Evolutionary conservation across 2,888 invertebrate genomes (phyloP), one percentile per base, ranked within the genome.

Genomic region (Hedya salicella): DNA sequence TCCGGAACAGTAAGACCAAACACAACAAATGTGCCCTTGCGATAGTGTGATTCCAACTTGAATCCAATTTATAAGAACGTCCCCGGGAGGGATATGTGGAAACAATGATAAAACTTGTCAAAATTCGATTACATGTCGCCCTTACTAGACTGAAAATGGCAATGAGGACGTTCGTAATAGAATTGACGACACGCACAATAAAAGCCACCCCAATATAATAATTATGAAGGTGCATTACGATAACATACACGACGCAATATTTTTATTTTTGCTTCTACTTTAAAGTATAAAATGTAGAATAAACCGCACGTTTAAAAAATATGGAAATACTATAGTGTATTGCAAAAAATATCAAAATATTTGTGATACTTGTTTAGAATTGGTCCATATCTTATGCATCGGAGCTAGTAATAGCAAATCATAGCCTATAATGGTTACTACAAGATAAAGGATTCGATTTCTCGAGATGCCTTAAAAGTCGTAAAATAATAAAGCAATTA

Each of bases 51-150:
- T 86, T 87, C 84, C 75, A 87, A 89, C 85, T 87, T 85, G 78
- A 86, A 91, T 90, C 91, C 92, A 91, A 91, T 92, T 88, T 86
- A 80, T 79, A 83, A 82, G 85, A 91, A 88, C 81, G 87, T 81
- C 79, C 92, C 87, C 91, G 72, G 68, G 88, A 85, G 91, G 81
- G 82, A 86, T 82, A 85, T 86, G 81, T 79, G 83, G 83, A 86
- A 87, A 86, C 84, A 88, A 88, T 88, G 82, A 85, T 79, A 87
- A 87, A 90, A 90, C 81, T 90, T 88, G 74, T 73, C 78, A 83
- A 83, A 77, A 83, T 79, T 80, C 79, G 83, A 82, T 87, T 81
- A 73, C 75, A 75, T 79, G 79, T 74, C 71, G 65, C 56, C 61
- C 72, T 67, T 60, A 70, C 66, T 68, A 67, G 50, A 62, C 59